phyloP scores from a whole-genome alignment of 2,888 invertebrate genomes.

The Phalera bucephala region DNA sequence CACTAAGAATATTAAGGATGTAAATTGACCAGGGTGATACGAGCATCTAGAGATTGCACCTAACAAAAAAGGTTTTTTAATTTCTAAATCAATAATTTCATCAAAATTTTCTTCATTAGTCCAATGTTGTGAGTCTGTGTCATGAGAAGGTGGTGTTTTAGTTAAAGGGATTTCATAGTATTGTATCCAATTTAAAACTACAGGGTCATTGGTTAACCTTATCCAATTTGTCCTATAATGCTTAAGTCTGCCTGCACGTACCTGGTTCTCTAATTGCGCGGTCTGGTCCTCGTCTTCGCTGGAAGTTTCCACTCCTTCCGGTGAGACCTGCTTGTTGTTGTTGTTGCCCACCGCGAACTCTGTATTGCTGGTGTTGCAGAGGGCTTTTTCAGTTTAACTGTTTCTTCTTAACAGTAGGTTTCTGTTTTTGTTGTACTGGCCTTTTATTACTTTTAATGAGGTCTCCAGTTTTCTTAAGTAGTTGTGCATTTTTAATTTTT shows the following conservation, averaged over 20 bases:
- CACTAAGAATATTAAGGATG: constrained; percentile 2
- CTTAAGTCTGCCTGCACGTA: too few species aligned
- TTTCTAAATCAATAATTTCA: not conserved
- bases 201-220: too few species aligned
- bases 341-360: too few species aligned
- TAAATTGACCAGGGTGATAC: not conserved
- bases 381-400: too few species aligned
- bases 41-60: not conserved
- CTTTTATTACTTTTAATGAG: too few species aligned
- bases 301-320: not conserved
- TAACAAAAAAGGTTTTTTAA: not conserved
- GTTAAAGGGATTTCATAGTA: not conserved
- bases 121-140: not conserved
- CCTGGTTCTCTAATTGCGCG: not conserved
- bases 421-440: too few species aligned
- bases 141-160: not conserved
- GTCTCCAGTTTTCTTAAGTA: not conserved
- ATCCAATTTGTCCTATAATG: too few species aligned
- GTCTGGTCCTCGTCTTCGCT: too few species aligned
- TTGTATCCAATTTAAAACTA: too few species aligned
- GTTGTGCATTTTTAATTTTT: not conserved
- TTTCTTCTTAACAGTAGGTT: too few species aligned
- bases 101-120: not conserved
- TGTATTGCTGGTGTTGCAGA: too few species aligned
- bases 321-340: too few species aligned